Conservation (phyloP, 2,888 invertebrate species). For the Meiosimyza platycephala region DNA sequence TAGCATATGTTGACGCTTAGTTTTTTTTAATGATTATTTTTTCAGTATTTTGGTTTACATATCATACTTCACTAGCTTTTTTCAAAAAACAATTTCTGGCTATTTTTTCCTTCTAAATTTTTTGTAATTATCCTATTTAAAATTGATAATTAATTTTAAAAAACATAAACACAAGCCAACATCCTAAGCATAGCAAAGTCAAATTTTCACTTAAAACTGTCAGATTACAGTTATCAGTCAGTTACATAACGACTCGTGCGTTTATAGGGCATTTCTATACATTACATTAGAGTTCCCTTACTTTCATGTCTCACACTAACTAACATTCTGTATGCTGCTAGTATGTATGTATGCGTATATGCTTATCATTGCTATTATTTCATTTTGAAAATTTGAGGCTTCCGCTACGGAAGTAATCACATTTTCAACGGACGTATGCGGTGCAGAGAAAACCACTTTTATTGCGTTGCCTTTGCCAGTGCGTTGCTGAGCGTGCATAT, state of each 20-base stretch:
- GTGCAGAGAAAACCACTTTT: constrained; percentile 15
- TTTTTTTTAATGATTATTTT: no score
- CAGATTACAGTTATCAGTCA: no score
- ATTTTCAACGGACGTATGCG: constrained; percentile 43
- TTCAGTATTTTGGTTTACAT: no score
- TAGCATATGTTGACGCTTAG: no score
- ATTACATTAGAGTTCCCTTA: not conserved
- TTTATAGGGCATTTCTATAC: no score
- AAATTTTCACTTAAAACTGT: no score
- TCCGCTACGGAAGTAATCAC: constrained; percentile 46
- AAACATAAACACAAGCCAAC: not conserved
- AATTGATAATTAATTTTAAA: not conserved
- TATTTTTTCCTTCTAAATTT: no score
- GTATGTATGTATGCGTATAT: constrained; percentile 8
- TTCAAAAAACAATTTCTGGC: no score
- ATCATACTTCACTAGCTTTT: no score
- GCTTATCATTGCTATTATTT: constrained; percentile 19
- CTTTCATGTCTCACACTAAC: not conserved
- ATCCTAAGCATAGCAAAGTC: no score
- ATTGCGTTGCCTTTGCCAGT: constrained; percentile 11
- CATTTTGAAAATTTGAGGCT: constrained; percentile 44
- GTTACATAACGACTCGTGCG: no score
- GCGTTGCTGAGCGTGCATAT: constrained; percentile 25
- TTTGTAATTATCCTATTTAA: no score
- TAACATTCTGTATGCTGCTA: not conserved